phyloP scores from a whole-genome alignment of 2,888 invertebrate species.

The Crocallis elinguaria region DNA sequence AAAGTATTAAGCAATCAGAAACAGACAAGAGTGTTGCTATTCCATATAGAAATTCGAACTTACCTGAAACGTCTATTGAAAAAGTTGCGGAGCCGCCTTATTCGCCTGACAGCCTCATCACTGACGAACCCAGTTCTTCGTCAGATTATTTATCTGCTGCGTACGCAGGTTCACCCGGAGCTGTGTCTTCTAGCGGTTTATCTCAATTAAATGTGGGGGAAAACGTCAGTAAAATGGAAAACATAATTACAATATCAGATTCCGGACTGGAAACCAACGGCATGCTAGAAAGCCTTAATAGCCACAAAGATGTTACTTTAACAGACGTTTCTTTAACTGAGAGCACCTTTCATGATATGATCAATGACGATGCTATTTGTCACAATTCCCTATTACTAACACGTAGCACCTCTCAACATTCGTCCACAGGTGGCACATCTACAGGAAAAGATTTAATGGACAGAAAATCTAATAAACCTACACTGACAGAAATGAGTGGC shows the following conservation, averaged over 20 bases:
- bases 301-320: constrained; percentile 68
- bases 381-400: constrained; percentile 50
- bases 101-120: constrained; percentile 73
- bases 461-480: constrained; percentile 35
- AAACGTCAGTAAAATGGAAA: constrained; percentile 68
- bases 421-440: constrained; percentile 41
- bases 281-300: constrained; percentile 65
- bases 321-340: constrained; percentile 73
- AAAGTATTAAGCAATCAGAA: constrained; percentile 16
- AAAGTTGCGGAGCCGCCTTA: constrained; percentile 55
- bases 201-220: constrained; percentile 64
- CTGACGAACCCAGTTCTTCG: constrained; percentile 73
- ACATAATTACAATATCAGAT: constrained; percentile 71
- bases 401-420: constrained; percentile 35
- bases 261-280: constrained; percentile 78
- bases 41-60: background rate
- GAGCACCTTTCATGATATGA: constrained; percentile 70
- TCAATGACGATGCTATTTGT: constrained; percentile 59
- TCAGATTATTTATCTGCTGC: constrained; percentile 76
- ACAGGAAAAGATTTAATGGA: constrained; percentile 46
- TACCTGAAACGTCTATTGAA: constrained; percentile 43
- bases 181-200: constrained; percentile 48
- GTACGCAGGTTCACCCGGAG: constrained; percentile 64
- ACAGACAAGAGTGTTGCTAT: constrained; percentile 6
- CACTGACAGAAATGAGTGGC: constrained; percentile 47